phyloP scores from a whole-genome alignment of 2,888 invertebrate genomes.

The Sarcophaga subvicina region DNA sequence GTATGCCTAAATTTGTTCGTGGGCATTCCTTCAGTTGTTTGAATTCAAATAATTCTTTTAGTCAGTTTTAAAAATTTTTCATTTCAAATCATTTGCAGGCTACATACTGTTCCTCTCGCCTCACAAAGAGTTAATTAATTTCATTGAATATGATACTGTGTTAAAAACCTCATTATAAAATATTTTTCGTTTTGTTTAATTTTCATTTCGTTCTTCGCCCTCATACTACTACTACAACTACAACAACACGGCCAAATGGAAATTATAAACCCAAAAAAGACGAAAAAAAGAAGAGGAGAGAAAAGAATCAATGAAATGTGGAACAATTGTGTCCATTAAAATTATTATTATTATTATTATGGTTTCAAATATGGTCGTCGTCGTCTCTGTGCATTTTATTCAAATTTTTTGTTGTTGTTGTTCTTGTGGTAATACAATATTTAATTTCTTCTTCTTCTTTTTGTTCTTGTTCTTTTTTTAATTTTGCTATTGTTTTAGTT shows the following conservation, averaged over 20 bases:
- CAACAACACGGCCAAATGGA: slow-evolving; percentile 7
- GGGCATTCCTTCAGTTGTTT: no score
- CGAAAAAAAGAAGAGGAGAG: background rate
- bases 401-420: background rate
- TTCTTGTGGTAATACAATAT: background rate
- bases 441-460: slow-evolving; percentile 9
- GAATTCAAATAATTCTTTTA: no score
- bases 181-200: slow-evolving; percentile 38
- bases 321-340: slow-evolving; percentile 26
- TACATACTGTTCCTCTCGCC: no score
- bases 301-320: slow-evolving; percentile 50
- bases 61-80: no score
- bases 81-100: no score
- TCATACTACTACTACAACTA: background rate
- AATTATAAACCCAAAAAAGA: slow-evolving; percentile 48
- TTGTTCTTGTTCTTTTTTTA: background rate
- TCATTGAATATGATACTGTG: slow-evolving; percentile 46
- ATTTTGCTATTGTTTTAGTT: slow-evolving; percentile 37
- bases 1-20: no score
- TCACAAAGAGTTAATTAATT: slow-evolving; percentile 43
- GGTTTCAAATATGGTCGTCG: slow-evolving; percentile 51
- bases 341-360: slow-evolving; percentile 44
- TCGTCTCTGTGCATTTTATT: background rate
- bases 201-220: slow-evolving; percentile 10
- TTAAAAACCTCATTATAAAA: slow-evolving; percentile 60